Percentiles rank a stretch among this genome's conserved stretches.
phyloP scores from a whole-genome alignment of 2,888 invertebrate genomes.

The Machimus rusticus region DNA sequence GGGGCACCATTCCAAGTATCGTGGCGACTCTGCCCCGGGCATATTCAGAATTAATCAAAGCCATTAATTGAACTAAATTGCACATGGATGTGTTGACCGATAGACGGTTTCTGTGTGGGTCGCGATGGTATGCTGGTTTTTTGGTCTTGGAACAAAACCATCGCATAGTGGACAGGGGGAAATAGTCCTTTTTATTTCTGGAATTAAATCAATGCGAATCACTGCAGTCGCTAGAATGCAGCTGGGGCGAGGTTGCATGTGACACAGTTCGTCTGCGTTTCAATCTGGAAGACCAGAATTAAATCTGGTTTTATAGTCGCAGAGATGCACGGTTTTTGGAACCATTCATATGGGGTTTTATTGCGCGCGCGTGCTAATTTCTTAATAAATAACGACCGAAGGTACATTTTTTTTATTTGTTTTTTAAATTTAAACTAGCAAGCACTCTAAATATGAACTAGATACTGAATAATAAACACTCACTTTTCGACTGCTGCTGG shows the following conservation, averaged over 20 bases:
- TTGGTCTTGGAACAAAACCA: not conserved
- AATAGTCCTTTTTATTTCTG: not conserved
- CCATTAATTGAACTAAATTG: conserved; percentile 40
- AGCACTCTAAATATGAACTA: not conserved
- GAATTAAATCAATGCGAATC: conserved; percentile 2
- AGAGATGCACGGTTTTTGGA: not conserved
- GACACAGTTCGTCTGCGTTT: not conserved
- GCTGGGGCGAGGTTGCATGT: not conserved
- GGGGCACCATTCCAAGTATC: not conserved
- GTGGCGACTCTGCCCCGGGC: not conserved
- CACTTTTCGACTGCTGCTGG: conserved; percentile 32
- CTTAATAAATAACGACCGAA: not conserved
- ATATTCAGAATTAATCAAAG: conserved; percentile 17
- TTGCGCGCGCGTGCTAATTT: conserved; percentile 1
- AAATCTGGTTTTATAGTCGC: not conserved
- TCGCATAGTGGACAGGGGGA: not conserved
- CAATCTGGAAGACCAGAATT: not conserved
- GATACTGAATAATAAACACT: conserved; percentile 3
- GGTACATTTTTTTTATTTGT: not conserved
- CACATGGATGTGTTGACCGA: conserved; percentile 22
- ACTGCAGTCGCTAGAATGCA: not conserved
- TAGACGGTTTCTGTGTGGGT: not conserved
- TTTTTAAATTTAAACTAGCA: not conserved
- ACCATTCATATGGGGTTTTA: not conserved
- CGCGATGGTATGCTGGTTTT: not conserved